A percentile compares a stretch with the other conserved stretches of the same genome.
Conservation (phyloP, 2,888 invertebrate species). For the Bellardia pandia region DNA sequence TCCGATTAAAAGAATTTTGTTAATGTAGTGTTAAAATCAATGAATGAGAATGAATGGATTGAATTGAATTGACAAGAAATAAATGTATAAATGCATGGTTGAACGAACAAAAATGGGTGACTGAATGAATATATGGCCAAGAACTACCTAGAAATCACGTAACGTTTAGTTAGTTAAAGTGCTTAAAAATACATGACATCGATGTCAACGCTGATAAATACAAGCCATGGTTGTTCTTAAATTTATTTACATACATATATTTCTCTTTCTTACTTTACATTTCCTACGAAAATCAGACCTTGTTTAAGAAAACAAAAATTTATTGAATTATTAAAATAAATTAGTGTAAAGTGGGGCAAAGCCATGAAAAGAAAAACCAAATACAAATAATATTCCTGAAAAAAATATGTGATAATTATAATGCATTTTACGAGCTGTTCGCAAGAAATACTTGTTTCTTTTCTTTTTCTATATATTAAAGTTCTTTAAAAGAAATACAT, state of each 20-base stretch:
- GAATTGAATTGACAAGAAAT: too few relatives aligned
- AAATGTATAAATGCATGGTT: too few relatives aligned
- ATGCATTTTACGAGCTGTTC: slow-evolving; percentile 19
- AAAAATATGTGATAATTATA: slow-evolving; percentile 25
- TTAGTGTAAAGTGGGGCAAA: slow-evolving; percentile 36
- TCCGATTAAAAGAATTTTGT: neutral
- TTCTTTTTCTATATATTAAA: slow-evolving; percentile 8
- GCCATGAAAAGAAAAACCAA: slow-evolving; percentile 8
- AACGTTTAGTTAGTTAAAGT: slow-evolving; percentile 37
- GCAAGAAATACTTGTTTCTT: slow-evolving; percentile 35
- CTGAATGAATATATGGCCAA: slow-evolving; percentile 12
- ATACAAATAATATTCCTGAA: slow-evolving; percentile 15
- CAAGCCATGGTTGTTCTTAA: neutral
- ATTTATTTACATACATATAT: neutral
- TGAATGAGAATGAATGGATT: neutral
- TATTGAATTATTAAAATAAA: slow-evolving; percentile 30
- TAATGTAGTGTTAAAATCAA: slow-evolving; percentile 14
- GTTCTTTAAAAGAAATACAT: slow-evolving; percentile 2
- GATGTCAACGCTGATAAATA: slow-evolving; percentile 29
- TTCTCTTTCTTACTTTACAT: neutral
- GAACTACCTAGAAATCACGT: slow-evolving; percentile 45
- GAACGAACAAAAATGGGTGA: slow-evolving; percentile 21
- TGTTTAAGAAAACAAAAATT: slow-evolving; percentile 31
- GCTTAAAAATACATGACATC: slow-evolving; percentile 27
- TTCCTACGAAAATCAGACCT: slow-evolving; percentile 21